Conservation (phyloP, 2,797 vertebrate species). For the Sciaenops ocellatus region DNA sequence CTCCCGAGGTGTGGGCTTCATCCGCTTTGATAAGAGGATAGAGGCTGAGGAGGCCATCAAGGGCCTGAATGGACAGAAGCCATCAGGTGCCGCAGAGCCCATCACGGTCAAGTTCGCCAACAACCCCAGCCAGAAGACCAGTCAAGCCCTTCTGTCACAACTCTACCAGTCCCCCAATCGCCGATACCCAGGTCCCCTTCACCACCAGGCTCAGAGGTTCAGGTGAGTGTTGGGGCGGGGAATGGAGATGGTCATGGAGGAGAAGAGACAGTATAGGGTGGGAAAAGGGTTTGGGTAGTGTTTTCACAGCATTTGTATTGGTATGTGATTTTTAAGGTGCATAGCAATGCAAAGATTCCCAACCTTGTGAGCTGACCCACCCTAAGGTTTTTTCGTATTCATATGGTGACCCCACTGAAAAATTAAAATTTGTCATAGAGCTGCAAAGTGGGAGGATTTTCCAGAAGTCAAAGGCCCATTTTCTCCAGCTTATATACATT, state of each 20-base stretch:
- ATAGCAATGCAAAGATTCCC: constrained; percentile 37
- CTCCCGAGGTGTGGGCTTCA: constrained; percentile 99
- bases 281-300: constrained; percentile 3
- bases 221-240: constrained; percentile 88
- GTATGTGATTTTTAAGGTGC: not conserved
- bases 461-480: not conserved
- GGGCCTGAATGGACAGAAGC: constrained; percentile 99
- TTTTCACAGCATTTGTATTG: not conserved
- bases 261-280: not conserved
- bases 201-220: constrained; percentile 99
- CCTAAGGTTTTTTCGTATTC: not conserved
- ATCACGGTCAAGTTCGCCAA: constrained; percentile 99
- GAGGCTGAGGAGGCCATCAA: constrained; percentile 99
- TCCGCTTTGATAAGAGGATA: constrained; percentile 99
- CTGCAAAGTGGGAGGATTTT: no score
- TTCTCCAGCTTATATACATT: not conserved
- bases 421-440: not conserved
- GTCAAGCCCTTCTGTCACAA: constrained; percentile 99
- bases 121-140: constrained; percentile 99
- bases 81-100: constrained; percentile 97
- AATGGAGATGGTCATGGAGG: not conserved
- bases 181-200: constrained; percentile 98
- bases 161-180: constrained; percentile 99
- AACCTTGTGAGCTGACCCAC: constrained; percentile 34
- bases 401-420: constrained; percentile 16